These are phyloP conservation scores for Sarcophaga subvicina DNA, from an alignment of 2,888 invertebrate species.

Conservation along the genomic window DNA sequence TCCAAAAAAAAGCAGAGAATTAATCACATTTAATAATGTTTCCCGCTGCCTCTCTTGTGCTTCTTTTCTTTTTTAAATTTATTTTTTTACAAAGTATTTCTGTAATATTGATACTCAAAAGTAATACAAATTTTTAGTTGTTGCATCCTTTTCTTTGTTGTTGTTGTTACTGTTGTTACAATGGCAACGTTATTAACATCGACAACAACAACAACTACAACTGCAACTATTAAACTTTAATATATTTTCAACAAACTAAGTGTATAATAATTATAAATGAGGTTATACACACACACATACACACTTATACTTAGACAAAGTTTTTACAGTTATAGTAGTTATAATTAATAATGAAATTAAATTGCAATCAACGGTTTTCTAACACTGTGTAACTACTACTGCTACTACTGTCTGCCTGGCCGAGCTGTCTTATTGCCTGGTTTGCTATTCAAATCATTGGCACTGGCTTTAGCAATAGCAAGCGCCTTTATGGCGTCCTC, in stretches of 20 bases:
- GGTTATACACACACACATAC: constrained; percentile 41
- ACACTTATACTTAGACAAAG: constrained; percentile 36
- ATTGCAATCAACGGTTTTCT: constrained; percentile 63
- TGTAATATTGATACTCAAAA: constrained; percentile 20
- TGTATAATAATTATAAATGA: constrained; percentile 66
- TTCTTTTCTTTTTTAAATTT: background rate
- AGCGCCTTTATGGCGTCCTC: background rate
- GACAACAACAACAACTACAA: constrained; percentile 2
- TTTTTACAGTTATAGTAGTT: constrained; percentile 52
- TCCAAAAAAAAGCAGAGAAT: constrained; percentile 7
- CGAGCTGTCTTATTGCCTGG: background rate
- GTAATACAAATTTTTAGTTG: constrained; percentile 52
- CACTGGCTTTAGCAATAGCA: background rate
- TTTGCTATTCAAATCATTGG: background rate
- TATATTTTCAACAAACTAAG: constrained; percentile 54
- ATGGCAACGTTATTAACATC: constrained; percentile 3
- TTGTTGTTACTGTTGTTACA: background rate
- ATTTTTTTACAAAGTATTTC: constrained; percentile 1
- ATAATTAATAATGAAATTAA: constrained; percentile 69
- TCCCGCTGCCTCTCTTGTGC: background rate
- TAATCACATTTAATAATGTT: constrained; percentile 60
- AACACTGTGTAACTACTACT: background rate
- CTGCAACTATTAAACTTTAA: constrained; percentile 32
- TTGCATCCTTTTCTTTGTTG: constrained; percentile 58
- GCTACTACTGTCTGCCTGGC: background rate